A percentile compares a stretch with the other conserved stretches of the same genome.
These are phyloP conservation scores for Scaptomyza montana DNA, from an alignment of 1,140 invertebrate genomes.

Conservation along the genomic window DNA sequence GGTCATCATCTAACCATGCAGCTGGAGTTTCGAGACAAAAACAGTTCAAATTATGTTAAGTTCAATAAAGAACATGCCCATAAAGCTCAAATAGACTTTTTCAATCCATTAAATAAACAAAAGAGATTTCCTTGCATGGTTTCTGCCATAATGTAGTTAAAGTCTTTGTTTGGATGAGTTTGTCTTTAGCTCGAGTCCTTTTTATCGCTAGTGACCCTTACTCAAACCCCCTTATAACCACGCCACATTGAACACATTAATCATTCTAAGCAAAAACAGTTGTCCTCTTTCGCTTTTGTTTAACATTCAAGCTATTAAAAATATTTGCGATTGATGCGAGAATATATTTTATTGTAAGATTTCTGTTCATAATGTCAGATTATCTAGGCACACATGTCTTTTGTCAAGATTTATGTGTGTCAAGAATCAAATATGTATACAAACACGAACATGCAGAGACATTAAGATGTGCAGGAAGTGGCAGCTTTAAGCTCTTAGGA, in stretches of 20 bases:
- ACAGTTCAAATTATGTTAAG: neutral
- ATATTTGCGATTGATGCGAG: slow-evolving; percentile 62
- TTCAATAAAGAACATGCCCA: neutral
- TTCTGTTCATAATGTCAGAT: slow-evolving; percentile 77
- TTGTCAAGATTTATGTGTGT: slow-evolving; percentile 68
- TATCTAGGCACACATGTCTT: slow-evolving; percentile 79
- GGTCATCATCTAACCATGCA: neutral
- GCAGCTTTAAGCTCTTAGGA: slow-evolving; percentile 77
- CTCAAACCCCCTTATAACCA: neutral
- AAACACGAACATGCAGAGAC: slow-evolving; percentile 9
- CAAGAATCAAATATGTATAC: slow-evolving; percentile 35
- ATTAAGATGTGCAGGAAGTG: slow-evolving; percentile 14
- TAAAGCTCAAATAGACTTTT: too few relatives aligned
- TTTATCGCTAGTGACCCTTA: too few relatives aligned
- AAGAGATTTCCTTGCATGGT: too few relatives aligned
- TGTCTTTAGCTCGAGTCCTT: too few relatives aligned
- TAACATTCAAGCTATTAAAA: slow-evolving; percentile 67
- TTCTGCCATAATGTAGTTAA: too few relatives aligned
- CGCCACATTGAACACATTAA: slow-evolving; percentile 34
- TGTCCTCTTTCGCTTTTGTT: slow-evolving; percentile 24
- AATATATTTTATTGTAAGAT: slow-evolving; percentile 73
- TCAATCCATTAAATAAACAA: too few relatives aligned
- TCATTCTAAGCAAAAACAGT: slow-evolving; percentile 38
- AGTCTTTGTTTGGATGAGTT: too few relatives aligned
- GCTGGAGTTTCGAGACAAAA: neutral